phyloP scores from a whole-genome alignment of 2,888 invertebrate genomes.

The Heterodera filipjevi region DNA sequence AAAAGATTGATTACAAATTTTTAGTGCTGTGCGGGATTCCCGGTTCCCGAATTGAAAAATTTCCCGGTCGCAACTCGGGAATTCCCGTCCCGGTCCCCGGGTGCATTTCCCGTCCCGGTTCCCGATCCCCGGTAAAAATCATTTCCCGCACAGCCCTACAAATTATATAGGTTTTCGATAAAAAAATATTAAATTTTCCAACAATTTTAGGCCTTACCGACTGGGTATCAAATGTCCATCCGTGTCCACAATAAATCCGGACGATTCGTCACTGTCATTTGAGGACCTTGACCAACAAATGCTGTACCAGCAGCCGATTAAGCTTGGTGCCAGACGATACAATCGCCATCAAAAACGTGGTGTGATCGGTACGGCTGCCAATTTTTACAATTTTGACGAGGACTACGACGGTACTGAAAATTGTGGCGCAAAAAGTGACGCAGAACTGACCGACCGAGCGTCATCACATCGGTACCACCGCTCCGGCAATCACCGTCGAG shows the following conservation, averaged over 20 bases:
- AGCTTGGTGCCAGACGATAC: background rate
- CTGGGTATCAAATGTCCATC: conserved; percentile 31
- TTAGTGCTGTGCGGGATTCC: too few relatives aligned
- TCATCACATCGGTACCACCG: background rate
- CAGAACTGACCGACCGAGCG: conserved; percentile 1
- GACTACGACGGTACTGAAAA: background rate
- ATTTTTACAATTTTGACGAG: background rate
- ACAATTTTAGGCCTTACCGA: background rate
- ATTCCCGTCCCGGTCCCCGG: too few relatives aligned
- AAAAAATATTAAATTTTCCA: background rate
- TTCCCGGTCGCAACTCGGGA: too few relatives aligned
- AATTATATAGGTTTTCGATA: too few relatives aligned
- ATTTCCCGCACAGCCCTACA: too few relatives aligned
- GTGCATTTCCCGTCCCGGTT: too few relatives aligned
- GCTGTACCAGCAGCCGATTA: background rate
- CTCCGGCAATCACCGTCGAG: background rate
- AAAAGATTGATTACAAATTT: too few relatives aligned
- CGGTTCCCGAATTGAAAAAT: too few relatives aligned
- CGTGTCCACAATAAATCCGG: conserved; percentile 36
- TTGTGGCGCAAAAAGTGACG: background rate
- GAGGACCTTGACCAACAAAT: conserved; percentile 20
- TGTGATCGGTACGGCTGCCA: too few relatives aligned
- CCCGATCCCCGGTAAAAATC: too few relatives aligned
- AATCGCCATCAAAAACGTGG: too few relatives aligned
- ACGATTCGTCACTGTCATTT: conserved; percentile 35